Base-by-base conservation (phyloP, 2,113 vertebrate genomes). In the Pygoscelis antarcticus region DNA sequence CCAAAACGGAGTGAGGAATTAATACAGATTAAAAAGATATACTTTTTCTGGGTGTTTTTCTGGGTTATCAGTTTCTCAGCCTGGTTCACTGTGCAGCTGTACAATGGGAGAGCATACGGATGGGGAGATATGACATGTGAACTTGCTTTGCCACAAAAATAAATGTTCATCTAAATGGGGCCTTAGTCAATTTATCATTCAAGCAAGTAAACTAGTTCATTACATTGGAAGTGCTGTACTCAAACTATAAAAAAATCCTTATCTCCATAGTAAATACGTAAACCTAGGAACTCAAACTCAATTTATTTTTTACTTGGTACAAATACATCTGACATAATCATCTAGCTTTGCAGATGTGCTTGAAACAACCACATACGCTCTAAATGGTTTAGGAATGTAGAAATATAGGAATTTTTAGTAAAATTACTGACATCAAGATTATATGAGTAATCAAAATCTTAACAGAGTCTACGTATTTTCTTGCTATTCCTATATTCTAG, bases 391-490 rank as follows among this genome's bases (percentile, higher is more conserved):
- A 85, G 2, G 3, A 83, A 76, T 57, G 44, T 46, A 88, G 74
- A 91, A 90, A 77, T 95, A 58, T 3, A 40, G 36, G 21, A 65
- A 40, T 65, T 95, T 82, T 94, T 94, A 29, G 78, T 60, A 72
- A 90, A 96, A 79, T 79, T 87, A 87, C 32, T 85, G 54, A 88
- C 70, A 93, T 79, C 27, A 85, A 36, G 57, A 85, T 91, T 87
- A 36, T 44, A 77, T 80, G 84, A 79, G 49, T 93, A 93, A 97
- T 94, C 87, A 90, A 97, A 96, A n/a, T 87, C 49, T 87, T 90
- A 77, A 65, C 57, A 68, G 14, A 69, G 47, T 82, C 29, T 82
- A 52, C 5, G 3, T 76, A 83, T 74, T 79, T 95, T 74, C 52
- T 79, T 85, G 76, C 61, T 94, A 54, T 91, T 94, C 78, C 82